Percentiles rank a stretch among this genome's conserved stretches.
phyloP scores from a whole-genome alignment of 2,888 invertebrate genomes.

The Drosophila aldrichi region DNA sequence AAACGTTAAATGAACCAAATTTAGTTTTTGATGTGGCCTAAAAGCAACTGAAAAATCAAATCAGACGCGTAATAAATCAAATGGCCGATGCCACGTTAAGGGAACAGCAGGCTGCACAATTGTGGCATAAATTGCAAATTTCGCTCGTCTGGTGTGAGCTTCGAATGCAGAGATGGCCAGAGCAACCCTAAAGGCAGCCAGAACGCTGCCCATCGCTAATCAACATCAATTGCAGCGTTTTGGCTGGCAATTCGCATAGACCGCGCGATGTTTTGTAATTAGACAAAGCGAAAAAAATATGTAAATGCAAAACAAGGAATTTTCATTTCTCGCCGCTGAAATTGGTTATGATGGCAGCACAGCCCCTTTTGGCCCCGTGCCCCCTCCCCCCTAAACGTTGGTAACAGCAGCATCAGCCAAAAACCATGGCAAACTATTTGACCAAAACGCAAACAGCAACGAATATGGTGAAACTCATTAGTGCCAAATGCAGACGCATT shows the following conservation, averaged over 20 bases:
- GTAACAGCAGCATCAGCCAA: constrained; percentile 21
- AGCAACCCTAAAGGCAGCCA: background rate
- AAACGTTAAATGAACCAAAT: background rate
- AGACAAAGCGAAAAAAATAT: constrained; percentile 50
- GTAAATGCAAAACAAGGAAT: constrained; percentile 26
- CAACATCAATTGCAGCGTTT: constrained; percentile 62
- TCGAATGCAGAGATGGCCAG: background rate
- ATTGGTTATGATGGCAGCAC: constrained; percentile 36
- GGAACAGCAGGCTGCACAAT: constrained; percentile 20
- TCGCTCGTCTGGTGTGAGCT: background rate
- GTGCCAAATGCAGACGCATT: constrained; percentile 64
- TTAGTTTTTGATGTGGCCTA: background rate
- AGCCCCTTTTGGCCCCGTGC: background rate
- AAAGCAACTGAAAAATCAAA: constrained; percentile 34
- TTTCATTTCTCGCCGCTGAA: constrained; percentile 42
- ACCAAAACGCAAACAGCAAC: constrained; percentile 62
- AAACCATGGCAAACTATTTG: constrained; percentile 42
- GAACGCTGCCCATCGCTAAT: constrained; percentile 47
- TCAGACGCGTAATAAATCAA: constrained; percentile 29
- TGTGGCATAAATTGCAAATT: constrained; percentile 38
- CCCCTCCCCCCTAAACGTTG: background rate
- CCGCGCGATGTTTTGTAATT: constrained; percentile 67
- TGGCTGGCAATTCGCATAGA: constrained; percentile 28
- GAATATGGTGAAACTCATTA: constrained; percentile 80
- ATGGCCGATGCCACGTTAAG: constrained; percentile 8